Evolutionary conservation across 1,140 invertebrate species (phyloP).

Genomic region (Drosophila bifasciata): DNA sequence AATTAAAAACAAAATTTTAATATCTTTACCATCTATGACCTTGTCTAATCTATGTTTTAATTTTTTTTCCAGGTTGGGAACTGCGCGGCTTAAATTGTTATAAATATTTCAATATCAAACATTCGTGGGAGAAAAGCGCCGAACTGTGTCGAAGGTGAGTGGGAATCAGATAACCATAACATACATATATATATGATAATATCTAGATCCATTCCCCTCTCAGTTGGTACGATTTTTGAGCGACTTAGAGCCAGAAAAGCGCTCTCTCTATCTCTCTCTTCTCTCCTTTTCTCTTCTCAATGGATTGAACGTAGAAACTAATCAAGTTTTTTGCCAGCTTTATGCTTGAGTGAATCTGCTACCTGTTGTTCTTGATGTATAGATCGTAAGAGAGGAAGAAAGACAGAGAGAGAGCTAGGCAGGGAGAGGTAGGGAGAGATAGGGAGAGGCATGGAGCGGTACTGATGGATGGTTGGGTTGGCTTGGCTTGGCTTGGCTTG

Average conservation of each 20-base stretch:
- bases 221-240: constrained; percentile 24
- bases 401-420: not conserved
- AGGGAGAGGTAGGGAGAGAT: not conserved
- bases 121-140: constrained; percentile 97
- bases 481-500: constrained; percentile 10
- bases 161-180: constrained; percentile 60
- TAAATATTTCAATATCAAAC: constrained; percentile 97
- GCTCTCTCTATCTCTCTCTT: constrained; percentile 38
- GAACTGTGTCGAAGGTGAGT: constrained; percentile 96
- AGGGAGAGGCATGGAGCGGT: not conserved
- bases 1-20: not conserved
- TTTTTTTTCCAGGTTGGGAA: constrained; percentile 91
- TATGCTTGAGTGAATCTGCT: constrained; percentile 62
- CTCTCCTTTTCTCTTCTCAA: constrained; percentile 24
- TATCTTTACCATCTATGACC: constrained; percentile 35
- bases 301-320: constrained; percentile 29
- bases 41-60: constrained; percentile 43
- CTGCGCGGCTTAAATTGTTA: constrained; percentile 95
- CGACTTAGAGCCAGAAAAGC: constrained; percentile 48
- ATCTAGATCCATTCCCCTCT: constrained; percentile 20
- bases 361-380: constrained; percentile 67
- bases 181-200: constrained; percentile 56
- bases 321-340: constrained; percentile 25
- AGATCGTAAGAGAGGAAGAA: not conserved
- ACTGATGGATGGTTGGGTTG: constrained; percentile 18